Base-by-base conservation (phyloP, 2,113 vertebrate species). In the Podilymbus podiceps region DNA sequence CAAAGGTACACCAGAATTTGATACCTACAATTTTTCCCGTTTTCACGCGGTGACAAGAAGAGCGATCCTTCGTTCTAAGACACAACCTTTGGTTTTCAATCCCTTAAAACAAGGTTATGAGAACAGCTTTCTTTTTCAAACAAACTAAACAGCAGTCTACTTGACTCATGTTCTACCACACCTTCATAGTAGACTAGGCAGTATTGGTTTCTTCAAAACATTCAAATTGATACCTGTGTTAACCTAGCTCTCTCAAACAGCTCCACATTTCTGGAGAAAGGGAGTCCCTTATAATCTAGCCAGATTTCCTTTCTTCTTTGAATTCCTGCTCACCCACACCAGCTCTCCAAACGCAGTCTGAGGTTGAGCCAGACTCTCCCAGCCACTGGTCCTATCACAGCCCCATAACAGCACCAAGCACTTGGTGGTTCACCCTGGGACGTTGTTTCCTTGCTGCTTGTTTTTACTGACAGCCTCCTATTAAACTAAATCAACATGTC, bases 281-380 rank as follows among this genome's bases (percentile, higher is more conserved):
- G 8, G 49, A 72, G 56, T 78, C 59, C 67, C 44, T 86, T 47
- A 71, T 18, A 81, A 93, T 28, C 64, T 27, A 90, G 68, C 33
- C 86, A 81, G 53, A 18, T 19, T 17, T 78, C n/a, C 92, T 90
- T 84, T 83, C 56, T 81, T 84, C 85, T 90, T 67, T 59, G 49
- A 40, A 77, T 72, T 90, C 88, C 86, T 94, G 64, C 72, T 93
- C 40, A 67, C 23, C 69, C 90, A 80, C 77, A 87, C 27, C 33
- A 86, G 58, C 90, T 89, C 88, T 71, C 15, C 63, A 92, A 80
- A 88, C 0, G 4, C 31, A 93, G 72, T 9, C 49, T 44, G 85
- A 97, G 75, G 72, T 7, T 74, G 46, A 96, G 90, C 69, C 88
- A 69, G 86, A 64, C 76, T 84, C 79, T 86, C 68, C 88, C 66